Base-by-base conservation (phyloP, 35 echinoderm and acorn worm genomes). In the Holothuria glaberrima region DNA sequence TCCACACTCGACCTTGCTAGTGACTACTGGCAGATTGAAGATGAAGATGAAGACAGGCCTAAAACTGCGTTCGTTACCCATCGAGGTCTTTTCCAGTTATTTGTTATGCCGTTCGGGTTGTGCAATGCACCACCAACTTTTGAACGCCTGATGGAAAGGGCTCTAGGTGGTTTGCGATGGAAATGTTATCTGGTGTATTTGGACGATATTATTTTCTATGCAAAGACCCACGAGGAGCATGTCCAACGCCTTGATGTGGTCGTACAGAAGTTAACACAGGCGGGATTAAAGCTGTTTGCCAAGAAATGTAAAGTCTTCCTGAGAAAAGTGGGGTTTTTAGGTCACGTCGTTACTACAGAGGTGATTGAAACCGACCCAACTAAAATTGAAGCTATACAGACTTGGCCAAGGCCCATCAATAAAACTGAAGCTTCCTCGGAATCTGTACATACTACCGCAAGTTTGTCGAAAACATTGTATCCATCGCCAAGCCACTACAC, bases 241-340 rank as follows among this genome's bases (percentile, higher is more conserved):
- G 22, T 83, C 12, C 18, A 66, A 21, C 41, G 89, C 12, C 73
- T 91, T 1, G 83, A 71, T n/a, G 48, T n/a, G 36, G 93, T 94
- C 13, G 35, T 94, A 21, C 18, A 66, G 56, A 58, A 71, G 16
- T 59, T 91, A 57, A 38, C 44, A 12, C 19, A 58, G 20, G 83
- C 82, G 21, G 60, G 83, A 45, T 61, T 91, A 10, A 91, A 91
- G 57, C 29, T 88, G 52, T 87, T 68, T 30, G 76, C 93, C 9
- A 79, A 70, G 7, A 94, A 91, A 67, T 94, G 93, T 38, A 33
- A 91, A 50, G 19, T 88, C 14, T 79, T 94, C 56, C 59, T 59
- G 58, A 50, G 17, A 46, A 62, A 83, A 62, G 70, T 91, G 10
- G 28, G 30, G 6, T 94, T 83, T 81, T 68, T 90, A 5, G 76